Evolutionary conservation across 2,888 invertebrate species (phyloP).

Genomic region (Laspeyria flexula): DNA sequence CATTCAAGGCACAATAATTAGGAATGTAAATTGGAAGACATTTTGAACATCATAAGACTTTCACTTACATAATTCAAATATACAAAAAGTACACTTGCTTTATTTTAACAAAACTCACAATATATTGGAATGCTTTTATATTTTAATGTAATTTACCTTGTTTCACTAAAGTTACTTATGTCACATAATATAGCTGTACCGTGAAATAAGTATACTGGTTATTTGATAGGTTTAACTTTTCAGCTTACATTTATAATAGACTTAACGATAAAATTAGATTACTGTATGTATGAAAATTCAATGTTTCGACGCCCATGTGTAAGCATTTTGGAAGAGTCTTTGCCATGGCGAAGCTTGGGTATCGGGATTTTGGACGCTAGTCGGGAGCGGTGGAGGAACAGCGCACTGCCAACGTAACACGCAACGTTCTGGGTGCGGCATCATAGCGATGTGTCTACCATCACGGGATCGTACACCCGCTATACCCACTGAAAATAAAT

Average conservation of each 20-base stretch:
- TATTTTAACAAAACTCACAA: too few species aligned
- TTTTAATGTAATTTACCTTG: too few species aligned
- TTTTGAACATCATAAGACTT: not conserved
- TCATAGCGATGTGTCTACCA: conserved; percentile 98
- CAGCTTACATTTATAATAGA: too few species aligned
- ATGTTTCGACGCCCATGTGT: conserved; percentile 87
- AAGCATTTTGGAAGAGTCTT: conserved; percentile 96
- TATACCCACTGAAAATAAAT: conserved; percentile 87
- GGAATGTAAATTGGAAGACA: conserved; percentile 31
- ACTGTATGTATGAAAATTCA: too few species aligned
- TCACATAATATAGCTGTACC: too few species aligned
- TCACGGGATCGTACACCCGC: conserved; percentile 96
- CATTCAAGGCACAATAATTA: conserved; percentile 17
- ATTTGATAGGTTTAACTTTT: too few species aligned
- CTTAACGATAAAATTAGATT: too few species aligned
- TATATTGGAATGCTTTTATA: not conserved
- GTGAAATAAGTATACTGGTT: too few species aligned
- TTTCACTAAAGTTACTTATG: not conserved
- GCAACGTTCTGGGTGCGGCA: conserved; percentile 99
- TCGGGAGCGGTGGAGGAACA: conserved; percentile 64
- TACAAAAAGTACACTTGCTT: too few species aligned
- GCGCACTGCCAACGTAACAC: conserved; percentile 97
- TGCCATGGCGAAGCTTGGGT: conserved; percentile 94
- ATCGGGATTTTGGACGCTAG: conserved; percentile 78
- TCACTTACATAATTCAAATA: not conserved